Percentiles rank a stretch among this genome's conserved stretches.
These are phyloP conservation scores for Epirrita christyi DNA, from an alignment of 2,888 invertebrate genomes.

Conservation along the genomic window DNA sequence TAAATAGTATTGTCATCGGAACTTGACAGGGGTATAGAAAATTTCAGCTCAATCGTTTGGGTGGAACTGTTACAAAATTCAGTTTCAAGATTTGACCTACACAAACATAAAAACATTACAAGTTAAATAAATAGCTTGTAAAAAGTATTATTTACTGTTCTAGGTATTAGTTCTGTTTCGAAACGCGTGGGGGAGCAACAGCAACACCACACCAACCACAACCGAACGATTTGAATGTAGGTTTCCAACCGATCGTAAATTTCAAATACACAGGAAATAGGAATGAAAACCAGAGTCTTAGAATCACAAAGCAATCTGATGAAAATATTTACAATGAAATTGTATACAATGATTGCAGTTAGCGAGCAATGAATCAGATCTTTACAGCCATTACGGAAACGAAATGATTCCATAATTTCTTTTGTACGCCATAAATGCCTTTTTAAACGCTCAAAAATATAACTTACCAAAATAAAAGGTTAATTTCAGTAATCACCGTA, in stretches of 20 bases:
- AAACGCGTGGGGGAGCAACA: constrained; percentile 34
- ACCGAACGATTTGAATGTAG: constrained; percentile 10
- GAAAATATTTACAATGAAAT: constrained; percentile 27
- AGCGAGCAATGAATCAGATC: constrained; percentile 6
- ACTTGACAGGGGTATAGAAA: no score
- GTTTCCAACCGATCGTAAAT: constrained; percentile 5
- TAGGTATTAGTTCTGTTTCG: background rate
- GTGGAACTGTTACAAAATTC: no score
- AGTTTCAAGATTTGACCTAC: no score
- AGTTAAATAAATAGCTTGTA: no score
- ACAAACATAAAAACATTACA: no score
- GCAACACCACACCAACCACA: constrained; percentile 36
- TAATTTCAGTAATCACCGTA: constrained; percentile 45
- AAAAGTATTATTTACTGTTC: no score
- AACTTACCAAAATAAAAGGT: constrained; percentile 19
- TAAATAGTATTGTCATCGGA: no score
- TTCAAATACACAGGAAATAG: constrained; percentile 18
- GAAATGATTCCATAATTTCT: constrained; percentile 8
- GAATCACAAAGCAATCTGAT: constrained; percentile 18
- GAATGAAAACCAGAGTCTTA: constrained; percentile 4
- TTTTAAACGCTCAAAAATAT: constrained; percentile 12
- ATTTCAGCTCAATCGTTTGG: no score
- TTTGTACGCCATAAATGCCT: constrained; percentile 9
- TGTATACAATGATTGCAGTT: constrained; percentile 26
- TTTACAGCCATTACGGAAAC: constrained; percentile 13